phyloP scores from a whole-genome alignment of 1,140 invertebrate species.

The Stenopsyche tienmushanensis region DNA sequence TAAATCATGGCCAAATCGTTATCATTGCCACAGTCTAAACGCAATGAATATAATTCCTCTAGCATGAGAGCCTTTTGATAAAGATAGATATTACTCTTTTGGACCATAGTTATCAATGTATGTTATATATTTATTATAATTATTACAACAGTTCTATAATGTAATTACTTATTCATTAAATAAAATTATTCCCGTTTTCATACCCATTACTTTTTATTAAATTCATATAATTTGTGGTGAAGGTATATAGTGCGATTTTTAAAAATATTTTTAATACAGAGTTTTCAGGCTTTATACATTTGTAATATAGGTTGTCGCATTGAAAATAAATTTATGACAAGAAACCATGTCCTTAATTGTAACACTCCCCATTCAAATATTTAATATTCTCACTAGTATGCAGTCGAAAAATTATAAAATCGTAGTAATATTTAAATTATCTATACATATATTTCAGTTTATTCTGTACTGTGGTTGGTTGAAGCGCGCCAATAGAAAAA shows the following conservation, averaged over 20 bases:
- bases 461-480: too few species aligned
- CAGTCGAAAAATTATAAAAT: too few species aligned
- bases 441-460: too few species aligned
- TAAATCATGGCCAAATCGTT: conserved; percentile 4
- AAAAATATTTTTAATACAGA: neutral
- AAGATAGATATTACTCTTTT: conserved; percentile 19
- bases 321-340: too few species aligned
- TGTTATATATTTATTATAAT: conserved; percentile 18
- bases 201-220: conserved; percentile 9
- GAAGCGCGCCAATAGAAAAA: too few species aligned
- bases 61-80: conserved; percentile 14
- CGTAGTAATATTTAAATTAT: too few species aligned
- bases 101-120: conserved; percentile 16
- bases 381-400: too few species aligned
- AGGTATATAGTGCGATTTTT: neutral
- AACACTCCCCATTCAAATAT: too few species aligned
- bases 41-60: neutral
- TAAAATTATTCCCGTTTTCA: conserved; percentile 15
- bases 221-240: conserved; percentile 9
- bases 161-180: conserved; percentile 13
- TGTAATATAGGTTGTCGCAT: too few species aligned
- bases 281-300: neutral
- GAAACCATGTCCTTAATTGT: too few species aligned
- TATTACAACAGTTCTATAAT: conserved; percentile 16
- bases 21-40: neutral